Conservation (phyloP, 2,888 invertebrate genomes). For the Adelphocoris suturalis region DNA sequence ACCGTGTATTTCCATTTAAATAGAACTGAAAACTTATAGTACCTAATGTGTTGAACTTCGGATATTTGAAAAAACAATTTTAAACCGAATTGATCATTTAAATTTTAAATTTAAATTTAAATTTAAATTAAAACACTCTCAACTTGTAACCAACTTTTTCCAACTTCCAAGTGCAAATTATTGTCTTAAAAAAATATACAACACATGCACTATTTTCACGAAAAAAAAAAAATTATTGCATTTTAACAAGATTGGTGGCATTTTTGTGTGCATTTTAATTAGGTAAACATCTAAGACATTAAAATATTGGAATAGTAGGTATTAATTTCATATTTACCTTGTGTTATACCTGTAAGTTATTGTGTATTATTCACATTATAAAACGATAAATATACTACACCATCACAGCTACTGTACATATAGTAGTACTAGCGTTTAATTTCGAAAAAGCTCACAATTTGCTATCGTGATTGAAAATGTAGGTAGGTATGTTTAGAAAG, state of each 20-base stretch:
- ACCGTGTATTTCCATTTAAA: too few relatives aligned
- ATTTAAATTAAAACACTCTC: too few relatives aligned
- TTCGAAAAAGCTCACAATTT: not conserved
- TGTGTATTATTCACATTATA: not conserved
- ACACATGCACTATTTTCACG: too few relatives aligned
- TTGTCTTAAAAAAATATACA: too few relatives aligned
- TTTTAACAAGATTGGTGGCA: not conserved
- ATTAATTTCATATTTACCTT: not conserved
- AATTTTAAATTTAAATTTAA: too few relatives aligned
- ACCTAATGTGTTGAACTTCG: too few relatives aligned
- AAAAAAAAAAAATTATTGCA: not conserved
- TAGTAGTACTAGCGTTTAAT: not conserved
- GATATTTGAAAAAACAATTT: too few relatives aligned
- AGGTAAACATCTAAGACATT: not conserved
- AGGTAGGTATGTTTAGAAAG: not conserved
- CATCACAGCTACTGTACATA: slow-evolving; percentile 29
- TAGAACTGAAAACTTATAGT: too few relatives aligned
- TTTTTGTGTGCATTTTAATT: not conserved
- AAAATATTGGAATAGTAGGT: not conserved
- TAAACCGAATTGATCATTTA: too few relatives aligned
- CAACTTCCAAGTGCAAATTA: too few relatives aligned
- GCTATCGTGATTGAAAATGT: not conserved
- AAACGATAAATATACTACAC: not conserved
- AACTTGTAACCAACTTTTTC: too few relatives aligned
- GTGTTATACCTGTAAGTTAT: not conserved